A percentile compares a stretch with the other conserved stretches of the same genome.
These are phyloP conservation scores for Lophochroa leadbeateri DNA, from an alignment of 2,113 vertebrate genomes.

Conservation along the genomic window DNA sequence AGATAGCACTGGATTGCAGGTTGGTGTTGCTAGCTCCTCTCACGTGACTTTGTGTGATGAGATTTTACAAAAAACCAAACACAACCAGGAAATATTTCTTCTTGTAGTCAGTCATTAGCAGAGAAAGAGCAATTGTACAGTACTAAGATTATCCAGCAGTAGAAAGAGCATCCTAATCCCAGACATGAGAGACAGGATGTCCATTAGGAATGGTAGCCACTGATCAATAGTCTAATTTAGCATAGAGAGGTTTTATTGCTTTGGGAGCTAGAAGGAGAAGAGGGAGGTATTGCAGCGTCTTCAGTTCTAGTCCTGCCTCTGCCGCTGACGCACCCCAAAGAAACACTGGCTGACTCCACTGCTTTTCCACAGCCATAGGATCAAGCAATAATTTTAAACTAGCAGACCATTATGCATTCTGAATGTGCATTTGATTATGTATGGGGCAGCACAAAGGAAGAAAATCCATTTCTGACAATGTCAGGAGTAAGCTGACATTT, in stretches of 20 bases:
- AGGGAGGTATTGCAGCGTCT: conserved; percentile 50
- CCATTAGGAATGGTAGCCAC: conserved; percentile 62
- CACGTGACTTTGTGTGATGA: not conserved
- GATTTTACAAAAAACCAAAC: not conserved
- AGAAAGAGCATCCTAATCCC: conserved; percentile 58
- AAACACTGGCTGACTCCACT: conserved; percentile 33
- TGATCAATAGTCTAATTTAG: conserved; percentile 67
- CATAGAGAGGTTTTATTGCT: conserved; percentile 64
- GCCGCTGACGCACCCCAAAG: conserved; percentile 17
- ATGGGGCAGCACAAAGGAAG: conserved; percentile 15
- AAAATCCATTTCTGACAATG: conserved; percentile 51
- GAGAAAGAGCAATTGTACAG: conserved; percentile 14
- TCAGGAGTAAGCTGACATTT: conserved; percentile 33
- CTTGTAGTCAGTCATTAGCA: conserved; percentile 18
- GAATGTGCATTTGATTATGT: conserved; percentile 14
- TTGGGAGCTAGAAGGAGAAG: conserved; percentile 44
- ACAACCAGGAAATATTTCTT: conserved; percentile 10
- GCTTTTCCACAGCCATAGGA: conserved; percentile 23
- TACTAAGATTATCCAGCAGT: conserved; percentile 35
- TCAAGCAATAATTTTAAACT: conserved; percentile 43
- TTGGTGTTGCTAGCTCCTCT: not conserved
- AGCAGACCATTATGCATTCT: conserved; percentile 34
- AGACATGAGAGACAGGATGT: conserved; percentile 59
- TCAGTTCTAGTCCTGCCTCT: conserved; percentile 37
- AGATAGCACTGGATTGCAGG: conserved; percentile 9